Evolutionary conservation across 2,888 invertebrate genomes (phyloP), one percentile per base, ranked within the genome.

Genomic region (Polydrusus cervinus): DNA sequence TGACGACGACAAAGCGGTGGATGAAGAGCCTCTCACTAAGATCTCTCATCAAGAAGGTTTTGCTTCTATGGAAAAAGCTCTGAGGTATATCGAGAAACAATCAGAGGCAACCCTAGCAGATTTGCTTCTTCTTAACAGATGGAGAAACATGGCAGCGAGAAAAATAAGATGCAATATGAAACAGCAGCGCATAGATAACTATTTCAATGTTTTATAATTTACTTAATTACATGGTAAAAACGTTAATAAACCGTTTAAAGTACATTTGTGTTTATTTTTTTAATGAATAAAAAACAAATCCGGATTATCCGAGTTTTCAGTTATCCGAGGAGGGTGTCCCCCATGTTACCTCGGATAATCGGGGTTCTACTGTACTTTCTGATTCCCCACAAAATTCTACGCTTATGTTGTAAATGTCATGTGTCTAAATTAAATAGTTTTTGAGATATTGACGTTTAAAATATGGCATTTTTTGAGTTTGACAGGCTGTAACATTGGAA

Each of bases 121-220:
- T 25, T 25, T 25, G 25, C 25, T 25, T 25, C 25, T 25, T 25
- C 25, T 25, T 25, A 25, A 25, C 25, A 25, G 25, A 25, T 25
- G 25, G 25, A 25, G 25, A 25, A 45, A 25, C 40, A 40, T 45
- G 45, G 40, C 9, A 40, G 40, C 40, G 40, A 40, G 40, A 40
- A 40, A 40, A 11, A 40, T 2, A 2, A 40, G 13, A 40, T 40
- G 40, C 40, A 40, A 40, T 11, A 64, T 45, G 64, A 64, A 64
- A 64, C 47, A n/a, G 64, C 25, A 40, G 40, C 40, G 40, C 40
- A 40, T 40, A 40, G 40, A 40, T 40, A 40, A 10, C 13, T 40
- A 40, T 40, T 40, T 40, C 40, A 40, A 10, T 40, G 40, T 40
- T 40, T 40, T 40, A 40, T 40, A 40, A 40, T 40, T 2, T 40